These are phyloP conservation scores for Heliconius congener DNA, from an alignment of 1,140 invertebrate genomes.

Conservation along the genomic window DNA sequence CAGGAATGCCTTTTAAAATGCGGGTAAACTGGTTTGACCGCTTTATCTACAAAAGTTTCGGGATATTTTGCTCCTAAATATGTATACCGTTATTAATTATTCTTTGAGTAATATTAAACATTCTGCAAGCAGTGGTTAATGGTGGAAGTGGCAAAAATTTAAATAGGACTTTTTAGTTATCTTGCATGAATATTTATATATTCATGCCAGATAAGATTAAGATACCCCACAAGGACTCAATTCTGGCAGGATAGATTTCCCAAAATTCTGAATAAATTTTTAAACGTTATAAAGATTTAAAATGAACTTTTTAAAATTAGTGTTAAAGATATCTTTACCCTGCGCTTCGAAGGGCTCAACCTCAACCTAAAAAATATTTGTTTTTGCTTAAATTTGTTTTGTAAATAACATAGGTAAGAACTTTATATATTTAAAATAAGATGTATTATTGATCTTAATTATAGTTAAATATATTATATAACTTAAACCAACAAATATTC, in stretches of 20 bases:
- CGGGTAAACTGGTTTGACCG: conserved; percentile 13
- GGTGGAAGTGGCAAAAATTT: background rate
- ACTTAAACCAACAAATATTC: too few relatives aligned
- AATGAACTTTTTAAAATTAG: too few relatives aligned
- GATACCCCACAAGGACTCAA: background rate
- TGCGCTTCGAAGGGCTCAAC: too few relatives aligned
- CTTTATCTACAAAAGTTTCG: conserved; percentile 8
- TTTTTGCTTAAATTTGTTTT: too few relatives aligned
- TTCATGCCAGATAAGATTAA: background rate
- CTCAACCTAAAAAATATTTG: too few relatives aligned
- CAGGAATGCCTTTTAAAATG: conserved; percentile 4
- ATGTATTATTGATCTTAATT: too few relatives aligned
- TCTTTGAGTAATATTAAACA: background rate
- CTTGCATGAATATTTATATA: background rate
- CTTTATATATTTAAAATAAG: too few relatives aligned
- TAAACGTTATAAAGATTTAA: too few relatives aligned
- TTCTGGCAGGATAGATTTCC: background rate
- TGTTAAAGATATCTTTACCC: too few relatives aligned
- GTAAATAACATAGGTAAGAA: too few relatives aligned
- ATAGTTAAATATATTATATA: too few relatives aligned
- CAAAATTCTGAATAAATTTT: too few relatives aligned
- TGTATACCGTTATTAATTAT: background rate
- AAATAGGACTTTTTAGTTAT: background rate
- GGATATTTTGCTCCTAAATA: conserved; percentile 4
- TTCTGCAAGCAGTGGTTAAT: background rate